Evolutionary conservation across 2,113 vertebrate species (phyloP).

Genomic region (Romanogobio albipinnatus): DNA sequence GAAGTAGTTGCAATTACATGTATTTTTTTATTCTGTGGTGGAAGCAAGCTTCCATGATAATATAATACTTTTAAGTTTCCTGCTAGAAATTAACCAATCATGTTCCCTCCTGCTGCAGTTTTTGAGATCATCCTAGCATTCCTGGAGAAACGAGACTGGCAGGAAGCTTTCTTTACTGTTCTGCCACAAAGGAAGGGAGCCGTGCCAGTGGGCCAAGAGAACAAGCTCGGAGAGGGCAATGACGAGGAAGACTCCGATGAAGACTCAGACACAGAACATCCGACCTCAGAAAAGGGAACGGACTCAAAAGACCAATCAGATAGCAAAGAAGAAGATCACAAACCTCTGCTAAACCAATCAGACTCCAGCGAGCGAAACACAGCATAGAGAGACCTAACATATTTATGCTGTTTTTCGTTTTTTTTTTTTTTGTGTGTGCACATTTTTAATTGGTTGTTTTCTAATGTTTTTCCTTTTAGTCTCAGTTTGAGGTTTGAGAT

Average conservation of each 20-base stretch:
- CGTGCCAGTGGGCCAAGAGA: slow-evolving; percentile 75
- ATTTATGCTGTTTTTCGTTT: slow-evolving; percentile 5
- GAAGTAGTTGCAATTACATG: too few relatives aligned
- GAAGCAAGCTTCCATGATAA: background rate
- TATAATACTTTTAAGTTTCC: background rate
- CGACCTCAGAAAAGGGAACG: slow-evolving; percentile 13
- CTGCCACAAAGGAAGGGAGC: slow-evolving; percentile 93
- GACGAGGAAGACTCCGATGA: slow-evolving; percentile 57
- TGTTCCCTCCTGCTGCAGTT: slow-evolving; percentile 75
- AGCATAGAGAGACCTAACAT: background rate
- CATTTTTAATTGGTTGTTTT: background rate
- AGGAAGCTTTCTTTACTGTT: slow-evolving; percentile 92
- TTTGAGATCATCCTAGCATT: slow-evolving; percentile 96
- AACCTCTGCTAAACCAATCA: slow-evolving; percentile 20
- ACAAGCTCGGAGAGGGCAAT: slow-evolving; percentile 38
- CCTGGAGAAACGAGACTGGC: slow-evolving; percentile 89
- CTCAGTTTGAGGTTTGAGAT: background rate
- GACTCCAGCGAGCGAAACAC: slow-evolving; percentile 35
- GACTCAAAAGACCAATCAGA: slow-evolving; percentile 42
- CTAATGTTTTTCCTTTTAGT: background rate
- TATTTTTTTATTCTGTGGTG: too few relatives aligned
- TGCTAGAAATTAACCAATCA: background rate
- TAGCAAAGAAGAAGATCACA: slow-evolving; percentile 26
- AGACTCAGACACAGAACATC: slow-evolving; percentile 56
- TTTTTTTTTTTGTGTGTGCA: too few relatives aligned